Base-by-base conservation (phyloP, 2,797 vertebrate species). In the Centropyge bicolor region DNA sequence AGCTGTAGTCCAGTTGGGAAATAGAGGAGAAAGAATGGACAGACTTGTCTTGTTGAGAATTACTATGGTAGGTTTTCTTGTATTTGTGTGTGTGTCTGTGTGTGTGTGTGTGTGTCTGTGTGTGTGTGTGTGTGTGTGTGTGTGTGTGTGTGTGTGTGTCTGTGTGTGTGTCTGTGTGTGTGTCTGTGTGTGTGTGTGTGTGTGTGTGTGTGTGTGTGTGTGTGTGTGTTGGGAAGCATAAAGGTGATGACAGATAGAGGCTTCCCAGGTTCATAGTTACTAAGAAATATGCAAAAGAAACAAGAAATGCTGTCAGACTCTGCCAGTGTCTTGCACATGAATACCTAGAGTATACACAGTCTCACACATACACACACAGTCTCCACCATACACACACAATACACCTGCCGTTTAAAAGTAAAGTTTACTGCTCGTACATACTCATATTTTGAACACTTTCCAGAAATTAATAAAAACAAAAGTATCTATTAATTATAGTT, bases 221-320 rank as follows among this genome's bases (percentile, higher is more conserved):
- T 76, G 45, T 68, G 51, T 74, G 57, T 74, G 48, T 68, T 52
- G 10, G 8, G 31, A 49, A 64, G 22, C 40, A 64, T 70, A 70
- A 59, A 67, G 20, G 17, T 77, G 81, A 80, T 55, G 74, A 55
- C 60, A 80, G 67, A 54, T 13, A 20, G 80, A 71, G 67, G 57
- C 9, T 51, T 43, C 62, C 55, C 46, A 3, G 59, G n/a, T 68
- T 82, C 71, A 72, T 22, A 6, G 62, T 74, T 72, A 66, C 80
- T 48, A 62, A 74, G 59, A 83, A 84, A 78, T 90, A 87, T 87
- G 89, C 79, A 91, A 78, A 88, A 80, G 63, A 88, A 89, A 84
- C 78, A 88, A 75, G 76, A 74, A 83, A 67, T 78, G 43, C 78
- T 89, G 86, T 88, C 90, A 90, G 24, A 65, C 45, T 69, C 11